A percentile compares a stretch with the other conserved stretches of the same genome.
Evolutionary conservation across 2,888 invertebrate species (phyloP).

Genomic region (Protonemura montana): DNA sequence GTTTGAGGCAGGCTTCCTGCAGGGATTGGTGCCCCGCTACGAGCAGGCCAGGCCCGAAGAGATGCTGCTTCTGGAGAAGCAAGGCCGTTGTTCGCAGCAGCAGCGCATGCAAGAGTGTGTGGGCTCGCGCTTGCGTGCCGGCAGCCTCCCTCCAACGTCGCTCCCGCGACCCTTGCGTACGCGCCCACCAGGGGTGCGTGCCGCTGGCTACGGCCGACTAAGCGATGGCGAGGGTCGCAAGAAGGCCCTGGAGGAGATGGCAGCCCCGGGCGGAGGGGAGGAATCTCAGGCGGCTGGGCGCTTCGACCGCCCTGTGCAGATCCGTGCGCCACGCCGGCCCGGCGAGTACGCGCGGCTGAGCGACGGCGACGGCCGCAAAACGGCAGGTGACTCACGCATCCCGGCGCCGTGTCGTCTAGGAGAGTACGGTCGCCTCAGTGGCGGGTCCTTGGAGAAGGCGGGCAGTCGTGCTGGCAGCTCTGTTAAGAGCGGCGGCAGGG

Average conservation of each 20-base stretch:
- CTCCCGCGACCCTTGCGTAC: conserved; percentile 68
- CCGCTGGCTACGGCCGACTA: conserved; percentile 73
- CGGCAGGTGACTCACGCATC: conserved; percentile 60
- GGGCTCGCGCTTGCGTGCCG: conserved; percentile 56
- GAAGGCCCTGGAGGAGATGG: conserved; percentile 37
- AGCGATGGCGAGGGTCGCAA: conserved; percentile 59
- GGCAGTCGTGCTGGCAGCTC: conserved; percentile 37
- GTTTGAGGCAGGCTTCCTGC: conserved; percentile 54
- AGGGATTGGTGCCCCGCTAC: conserved; percentile 57
- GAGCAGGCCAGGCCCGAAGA: conserved; percentile 65
- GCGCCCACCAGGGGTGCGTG: conserved; percentile 50
- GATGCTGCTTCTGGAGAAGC: conserved; percentile 77
- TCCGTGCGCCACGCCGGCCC: neutral
- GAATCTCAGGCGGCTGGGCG: neutral
- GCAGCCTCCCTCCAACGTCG: conserved; percentile 75
- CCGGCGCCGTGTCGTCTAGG: conserved; percentile 65
- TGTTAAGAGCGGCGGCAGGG: conserved; percentile 45
- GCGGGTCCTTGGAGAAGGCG: conserved; percentile 56
- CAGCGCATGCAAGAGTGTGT: conserved; percentile 67
- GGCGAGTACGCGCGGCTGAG: conserved; percentile 5
- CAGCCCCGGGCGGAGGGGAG: conserved; percentile 41
- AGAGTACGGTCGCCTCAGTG: conserved; percentile 67
- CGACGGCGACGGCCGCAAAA: conserved; percentile 48
- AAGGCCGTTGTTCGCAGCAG: conserved; percentile 78
- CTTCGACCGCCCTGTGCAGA: neutral